Evolutionary conservation across 2,888 invertebrate genomes (phyloP), one percentile per base, ranked within the genome.

Genomic region (Myopa testacea): DNA sequence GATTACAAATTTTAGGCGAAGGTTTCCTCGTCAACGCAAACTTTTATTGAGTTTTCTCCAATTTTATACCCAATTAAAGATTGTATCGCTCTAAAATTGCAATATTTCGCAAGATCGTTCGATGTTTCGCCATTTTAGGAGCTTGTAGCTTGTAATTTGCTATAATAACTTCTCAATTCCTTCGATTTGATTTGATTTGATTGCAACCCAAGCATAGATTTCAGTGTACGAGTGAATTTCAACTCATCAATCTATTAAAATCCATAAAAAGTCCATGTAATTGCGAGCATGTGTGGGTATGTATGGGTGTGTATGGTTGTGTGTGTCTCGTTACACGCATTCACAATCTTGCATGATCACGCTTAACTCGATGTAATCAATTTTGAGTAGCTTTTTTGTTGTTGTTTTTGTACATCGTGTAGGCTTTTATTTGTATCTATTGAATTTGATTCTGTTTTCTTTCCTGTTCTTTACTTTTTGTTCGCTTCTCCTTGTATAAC

Each of bases 331-430:
- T 16, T 63, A 63, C 63, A 34, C 37, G 37, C 63, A 63, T 63
- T 55, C 37, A n/a, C 55, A 37, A 12, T 19, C 52, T 12, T 34
- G 14, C 60, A n/a, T 40, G n/a, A 12, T 12, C 68, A 60, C 58
- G 58, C 60, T 14, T 45, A 45, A 60, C 14, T 73, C 62, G 62
- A 62, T 40, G 40, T 62, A 74, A 74, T 74, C 74, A 74, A 62
- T 52, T 65, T 63, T 52, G 50, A 65, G 65, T 74, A 50, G 65
- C 65, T 74, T 34, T 37, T 1, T 34, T 16, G 37, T 65, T 16
- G 16, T 55, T 5, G 5, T 55, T 14, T 14, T 12, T 16, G 34
- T 4, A 37, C 26, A 26, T 62, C 4, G 69, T 69, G 69, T 38
- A 19, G 69, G 38, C 6, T 16, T 38, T 26, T 26, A 26, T 26